Conservation (phyloP, 2,888 invertebrate genomes). For the Papilio demoleus region DNA sequence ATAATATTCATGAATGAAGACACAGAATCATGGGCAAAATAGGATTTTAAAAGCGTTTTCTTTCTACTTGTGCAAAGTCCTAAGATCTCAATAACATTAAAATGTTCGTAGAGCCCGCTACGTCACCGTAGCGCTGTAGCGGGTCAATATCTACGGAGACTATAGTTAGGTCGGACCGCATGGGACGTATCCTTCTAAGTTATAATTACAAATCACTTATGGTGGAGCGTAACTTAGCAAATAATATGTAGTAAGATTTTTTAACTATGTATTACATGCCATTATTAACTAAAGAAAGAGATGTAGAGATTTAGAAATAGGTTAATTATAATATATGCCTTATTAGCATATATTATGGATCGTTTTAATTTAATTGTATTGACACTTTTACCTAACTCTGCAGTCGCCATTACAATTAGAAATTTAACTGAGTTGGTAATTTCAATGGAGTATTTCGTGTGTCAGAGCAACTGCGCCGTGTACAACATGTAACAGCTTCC, state of each 20-base stretch:
- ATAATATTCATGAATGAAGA: too few relatives aligned
- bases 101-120: conserved; percentile 42
- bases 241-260: not conserved
- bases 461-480: not conserved
- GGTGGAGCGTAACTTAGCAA: too few relatives aligned
- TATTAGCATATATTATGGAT: too few relatives aligned
- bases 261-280: not conserved
- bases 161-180: not conserved
- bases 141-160: not conserved
- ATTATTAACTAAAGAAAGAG: too few relatives aligned
- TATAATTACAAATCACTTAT: not conserved
- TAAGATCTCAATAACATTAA: conserved; percentile 42
- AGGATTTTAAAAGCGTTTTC: not conserved
- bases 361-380: too few relatives aligned
- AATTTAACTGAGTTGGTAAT: not conserved
- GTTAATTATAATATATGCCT: too few relatives aligned
- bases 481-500: conserved; percentile 7
- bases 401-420: not conserved
- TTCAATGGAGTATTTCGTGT: not conserved
- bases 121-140: conserved; percentile 44
- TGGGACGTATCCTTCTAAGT: not conserved
- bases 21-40: too few relatives aligned
- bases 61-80: conserved; percentile 23
- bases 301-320: too few relatives aligned
- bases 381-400: not conserved